Conservation (phyloP, 1,140 invertebrate genomes). For the Trinorchestia longiramus region DNA sequence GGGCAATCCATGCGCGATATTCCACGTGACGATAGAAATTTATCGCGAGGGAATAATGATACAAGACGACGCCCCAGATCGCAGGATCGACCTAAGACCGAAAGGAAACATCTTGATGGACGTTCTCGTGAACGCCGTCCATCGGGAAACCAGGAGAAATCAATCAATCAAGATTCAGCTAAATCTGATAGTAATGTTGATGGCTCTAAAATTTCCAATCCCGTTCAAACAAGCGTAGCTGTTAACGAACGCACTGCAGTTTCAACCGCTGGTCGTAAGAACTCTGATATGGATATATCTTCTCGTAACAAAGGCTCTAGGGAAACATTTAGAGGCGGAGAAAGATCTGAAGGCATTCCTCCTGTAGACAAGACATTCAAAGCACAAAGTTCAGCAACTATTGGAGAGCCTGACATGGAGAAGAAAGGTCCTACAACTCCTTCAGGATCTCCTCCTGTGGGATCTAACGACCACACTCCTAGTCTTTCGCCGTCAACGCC, state of each 20-base stretch:
- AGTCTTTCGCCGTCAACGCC: background rate
- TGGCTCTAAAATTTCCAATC: background rate
- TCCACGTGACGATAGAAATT: background rate
- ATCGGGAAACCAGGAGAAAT: background rate
- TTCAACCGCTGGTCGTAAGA: background rate
- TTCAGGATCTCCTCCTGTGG: background rate
- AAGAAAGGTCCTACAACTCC: slow-evolving; percentile 36
- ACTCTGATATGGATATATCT: background rate
- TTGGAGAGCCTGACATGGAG: background rate
- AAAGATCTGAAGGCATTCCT: background rate
- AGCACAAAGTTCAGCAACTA: background rate
- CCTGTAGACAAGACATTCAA: background rate
- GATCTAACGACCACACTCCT: background rate
- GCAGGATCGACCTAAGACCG: background rate
- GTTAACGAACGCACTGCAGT: background rate
- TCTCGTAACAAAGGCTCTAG: background rate
- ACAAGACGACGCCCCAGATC: background rate
- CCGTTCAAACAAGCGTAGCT: background rate
- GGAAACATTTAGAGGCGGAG: background rate
- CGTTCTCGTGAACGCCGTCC: background rate
- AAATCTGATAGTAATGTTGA: background rate
- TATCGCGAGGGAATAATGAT: background rate
- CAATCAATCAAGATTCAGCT: background rate
- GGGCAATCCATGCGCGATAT: background rate
- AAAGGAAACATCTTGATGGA: background rate